phyloP scores from a whole-genome alignment of 2,888 invertebrate species.

The Chirona hameri region DNA sequence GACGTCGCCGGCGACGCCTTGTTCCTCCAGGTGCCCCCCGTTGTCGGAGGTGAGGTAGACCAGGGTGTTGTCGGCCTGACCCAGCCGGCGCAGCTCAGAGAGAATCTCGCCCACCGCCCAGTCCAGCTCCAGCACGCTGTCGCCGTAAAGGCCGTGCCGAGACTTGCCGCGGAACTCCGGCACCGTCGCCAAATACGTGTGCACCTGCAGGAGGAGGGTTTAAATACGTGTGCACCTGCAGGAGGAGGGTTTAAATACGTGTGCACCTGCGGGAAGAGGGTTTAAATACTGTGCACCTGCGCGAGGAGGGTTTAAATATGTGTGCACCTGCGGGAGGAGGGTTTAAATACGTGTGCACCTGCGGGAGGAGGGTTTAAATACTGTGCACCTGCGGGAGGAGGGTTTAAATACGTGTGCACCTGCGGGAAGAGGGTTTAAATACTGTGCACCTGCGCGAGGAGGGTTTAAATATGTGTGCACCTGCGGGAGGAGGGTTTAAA shows the following conservation, averaged over 20 bases:
- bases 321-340: no score
- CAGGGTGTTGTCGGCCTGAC: conserved; percentile 46
- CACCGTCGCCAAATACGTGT: conserved; percentile 61
- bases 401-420: no score
- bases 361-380: no score
- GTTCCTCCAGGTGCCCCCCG: conserved; percentile 39
- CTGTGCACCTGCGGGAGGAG: no score
- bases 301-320: no score
- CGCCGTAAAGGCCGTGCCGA: conserved; percentile 37
- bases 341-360: no score
- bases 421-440: conserved; percentile 46
- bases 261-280: no score
- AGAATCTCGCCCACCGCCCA: conserved; percentile 52
- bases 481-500: no score
- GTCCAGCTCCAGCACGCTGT: conserved; percentile 52
- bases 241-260: no score
- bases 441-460: conserved; percentile 59
- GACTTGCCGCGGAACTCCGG: conserved; percentile 49
- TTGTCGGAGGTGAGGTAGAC: conserved; percentile 54
- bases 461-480: no score
- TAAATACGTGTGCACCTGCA: no score
- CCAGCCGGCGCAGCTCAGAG: conserved; percentile 43
- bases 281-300: no score
- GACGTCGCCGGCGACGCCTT: conserved; percentile 35
- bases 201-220: conserved; percentile 54